Evolutionary conservation across 2,888 invertebrate genomes (phyloP), one percentile per base, ranked within the genome.

Genomic region (Prostheceraeus crozeri): DNA sequence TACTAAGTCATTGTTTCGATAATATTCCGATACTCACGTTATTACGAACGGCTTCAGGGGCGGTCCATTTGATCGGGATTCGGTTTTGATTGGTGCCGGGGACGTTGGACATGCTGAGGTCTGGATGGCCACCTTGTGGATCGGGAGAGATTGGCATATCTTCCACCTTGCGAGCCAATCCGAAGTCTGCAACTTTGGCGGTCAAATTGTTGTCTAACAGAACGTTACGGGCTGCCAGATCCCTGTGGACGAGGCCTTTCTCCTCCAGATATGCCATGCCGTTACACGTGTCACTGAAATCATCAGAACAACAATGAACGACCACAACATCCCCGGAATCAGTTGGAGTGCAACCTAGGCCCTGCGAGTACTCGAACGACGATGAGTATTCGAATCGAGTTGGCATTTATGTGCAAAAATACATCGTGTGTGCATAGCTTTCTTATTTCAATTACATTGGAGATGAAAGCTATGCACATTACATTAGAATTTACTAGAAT

Each of bases 31-130:
- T n/a, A 62, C 57, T 45, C 11, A 57, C 57, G 27, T 69, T 73
- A 45, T 72, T 68, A 65, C 90, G 86, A 66, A 98, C 83, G 67
- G 96, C 94, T 81, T 98, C 98, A 19, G 96, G 98, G 48, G 98
- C 96, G 60, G 96, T 98, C 98, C 98, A 98, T 81, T 99, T 98
- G 74, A 98, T 96, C 66, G 98, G 96, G 76, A 98, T 84, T 79
- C 94, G 94, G 67, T 93, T 93, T 35, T 8, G 21, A 23, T 16
- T 4, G 2, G 4, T 3, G 3, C 2, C 11, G 19, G 21, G 2
- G 3, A 28, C 46, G n/a, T 57, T 28, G 28, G 19, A 3, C n/a
- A 21, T n/a, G 28, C 4, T 46, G 16, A 53, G 2, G 8, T 8
- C 33, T 33, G 33, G n/a, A 10, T 8, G 8, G 8, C 33, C 33